Conservation (phyloP, 2,797 vertebrate genomes). For the Coluber constrictor region DNA sequence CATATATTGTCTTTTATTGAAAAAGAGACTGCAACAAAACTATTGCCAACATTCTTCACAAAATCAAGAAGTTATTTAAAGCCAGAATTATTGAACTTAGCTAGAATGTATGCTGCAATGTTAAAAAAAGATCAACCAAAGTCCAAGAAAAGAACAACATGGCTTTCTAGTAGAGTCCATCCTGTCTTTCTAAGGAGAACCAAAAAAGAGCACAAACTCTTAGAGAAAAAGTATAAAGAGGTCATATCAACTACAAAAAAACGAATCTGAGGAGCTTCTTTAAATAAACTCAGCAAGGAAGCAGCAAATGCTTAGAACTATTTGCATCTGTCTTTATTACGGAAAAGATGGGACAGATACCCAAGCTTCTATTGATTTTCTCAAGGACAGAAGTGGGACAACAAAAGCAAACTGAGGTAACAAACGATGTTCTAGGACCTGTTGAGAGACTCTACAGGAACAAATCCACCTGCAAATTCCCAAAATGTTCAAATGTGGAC, state of each 20-base stretch:
- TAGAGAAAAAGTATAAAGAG: neutral
- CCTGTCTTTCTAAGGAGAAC: neutral
- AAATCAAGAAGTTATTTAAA: neutral
- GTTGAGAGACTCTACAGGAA: neutral
- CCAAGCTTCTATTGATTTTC: neutral
- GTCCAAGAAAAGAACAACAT: neutral
- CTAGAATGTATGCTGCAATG: neutral
- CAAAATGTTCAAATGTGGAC: neutral
- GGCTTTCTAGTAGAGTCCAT: neutral
- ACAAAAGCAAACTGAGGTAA: neutral
- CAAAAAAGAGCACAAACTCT: neutral
- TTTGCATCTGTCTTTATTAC: neutral
- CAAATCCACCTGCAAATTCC: neutral
- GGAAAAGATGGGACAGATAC: neutral
- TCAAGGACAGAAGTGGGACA: neutral
- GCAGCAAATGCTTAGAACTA: neutral
- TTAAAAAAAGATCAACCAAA: neutral
- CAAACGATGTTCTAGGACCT: neutral
- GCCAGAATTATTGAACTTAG: neutral
- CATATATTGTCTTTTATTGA: neutral
- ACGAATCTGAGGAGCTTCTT: neutral
- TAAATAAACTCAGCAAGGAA: neutral
- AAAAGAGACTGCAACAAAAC: neutral
- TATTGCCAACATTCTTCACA: neutral
- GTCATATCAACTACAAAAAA: neutral